Base-by-base conservation (phyloP, 2,113 vertebrate species). In the Labeo rohita region DNA sequence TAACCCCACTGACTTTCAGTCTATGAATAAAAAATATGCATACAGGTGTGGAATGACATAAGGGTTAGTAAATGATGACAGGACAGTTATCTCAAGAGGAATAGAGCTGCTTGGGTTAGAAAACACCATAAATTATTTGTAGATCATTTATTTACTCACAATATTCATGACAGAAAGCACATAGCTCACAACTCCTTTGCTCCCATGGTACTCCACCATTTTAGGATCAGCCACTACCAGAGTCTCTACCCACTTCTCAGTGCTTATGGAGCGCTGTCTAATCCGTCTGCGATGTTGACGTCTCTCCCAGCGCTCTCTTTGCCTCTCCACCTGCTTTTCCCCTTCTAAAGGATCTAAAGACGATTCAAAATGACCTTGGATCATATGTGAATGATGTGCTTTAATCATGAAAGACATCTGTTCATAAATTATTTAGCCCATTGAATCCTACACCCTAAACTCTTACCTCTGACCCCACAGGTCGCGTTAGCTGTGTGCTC, bases 151-250 rank as follows among this genome's bases (percentile, higher is more conserved):
- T 28, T 82, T 87, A 96, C 96, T 97, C 90, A 99, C 98, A 92
- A 99, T 99, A 92, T 99, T 99, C 98, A 99, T 99, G 89, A 99
- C 93, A 0, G 98, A 96, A 85, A 99, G 94, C 85, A 97, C 95
- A 0, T 99, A 99, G 91, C 91, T 96, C 91, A 98, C 97, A 3
- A 97, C 93, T 0, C 93, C 90, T 1, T 94, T 92, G 1, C 92
- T 96, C 21, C 98, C 97, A 0, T 99, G 97, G 86, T 97, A 96
- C 81, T 98, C 96, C 79, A 98, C 94, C 98, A 99, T 99, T 89
- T 99, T 99, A 54, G 95, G 68, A 77, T 99, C 98, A 0, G 97
- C 98, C 84, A 99, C 98, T 91, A 99, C 98, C 92, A 99, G 92
- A 0, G 97, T 98, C 88, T 99, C 98, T 91, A 99, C 98, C 98